A percentile compares a stretch with the other conserved stretches of the same genome.
Conservation (phyloP, 2,888 invertebrate species). For the Xestia xanthographa region DNA sequence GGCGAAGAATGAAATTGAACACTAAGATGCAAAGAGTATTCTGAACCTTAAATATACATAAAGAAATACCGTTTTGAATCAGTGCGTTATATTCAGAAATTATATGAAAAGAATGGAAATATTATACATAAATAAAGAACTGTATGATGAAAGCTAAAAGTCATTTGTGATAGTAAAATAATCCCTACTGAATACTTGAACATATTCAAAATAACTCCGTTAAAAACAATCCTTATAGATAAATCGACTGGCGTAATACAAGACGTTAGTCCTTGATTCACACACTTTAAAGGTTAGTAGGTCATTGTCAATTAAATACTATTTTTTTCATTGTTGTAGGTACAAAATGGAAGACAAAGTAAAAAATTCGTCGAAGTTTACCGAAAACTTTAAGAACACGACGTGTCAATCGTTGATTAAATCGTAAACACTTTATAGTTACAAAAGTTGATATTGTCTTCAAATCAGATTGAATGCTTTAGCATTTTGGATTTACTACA, state of each 20-base stretch:
- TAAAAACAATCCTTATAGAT: not conserved
- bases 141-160: not conserved
- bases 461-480: not conserved
- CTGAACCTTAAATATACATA: not conserved
- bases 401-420: not conserved
- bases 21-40: not conserved
- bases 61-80: not conserved
- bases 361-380: not conserved
- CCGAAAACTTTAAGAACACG: not conserved
- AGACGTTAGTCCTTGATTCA: constrained; percentile 10
- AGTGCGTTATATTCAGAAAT: not conserved
- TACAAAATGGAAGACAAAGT: not conserved
- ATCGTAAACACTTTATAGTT: not conserved
- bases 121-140: not conserved
- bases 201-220: not conserved
- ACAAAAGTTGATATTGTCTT: not conserved
- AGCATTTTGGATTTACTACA: not conserved
- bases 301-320: constrained; percentile 5
- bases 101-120: not conserved
- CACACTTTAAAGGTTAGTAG: not conserved
- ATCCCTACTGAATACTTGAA: not conserved
- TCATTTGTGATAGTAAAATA: not conserved
- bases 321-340: not conserved
- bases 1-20: not conserved
- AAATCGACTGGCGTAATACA: not conserved